Conservation (phyloP, 2,888 invertebrate species). For the Atherix ibis region DNA sequence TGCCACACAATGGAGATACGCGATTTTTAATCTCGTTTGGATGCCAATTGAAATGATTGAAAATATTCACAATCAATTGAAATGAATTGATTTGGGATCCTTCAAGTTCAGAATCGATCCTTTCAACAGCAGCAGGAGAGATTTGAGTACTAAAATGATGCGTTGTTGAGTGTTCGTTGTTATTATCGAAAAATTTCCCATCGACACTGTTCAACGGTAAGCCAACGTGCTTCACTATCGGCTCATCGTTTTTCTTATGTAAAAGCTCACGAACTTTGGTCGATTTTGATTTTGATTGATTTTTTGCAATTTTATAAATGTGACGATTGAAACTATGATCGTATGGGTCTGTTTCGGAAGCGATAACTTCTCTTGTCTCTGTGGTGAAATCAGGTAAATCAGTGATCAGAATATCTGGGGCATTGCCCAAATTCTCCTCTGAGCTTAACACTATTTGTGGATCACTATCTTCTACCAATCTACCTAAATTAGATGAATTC, state of each 20-base stretch:
- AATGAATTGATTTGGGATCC: too few species aligned
- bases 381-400: too few species aligned
- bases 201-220: slow-evolving; percentile 28
- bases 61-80: slow-evolving; percentile 26
- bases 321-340: slow-evolving; percentile 15
- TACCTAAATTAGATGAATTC: too few species aligned
- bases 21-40: slow-evolving; percentile 28
- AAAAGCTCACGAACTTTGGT: slow-evolving; percentile 22
- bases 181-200: slow-evolving; percentile 5
- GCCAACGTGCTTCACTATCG: slow-evolving; percentile 18
- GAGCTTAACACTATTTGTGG: too few species aligned
- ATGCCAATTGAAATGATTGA: slow-evolving; percentile 31
- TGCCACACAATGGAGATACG: slow-evolving; percentile 38
- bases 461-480: too few species aligned
- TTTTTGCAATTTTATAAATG: slow-evolving; percentile 23
- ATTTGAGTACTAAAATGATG: not conserved
- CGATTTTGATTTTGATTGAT: slow-evolving; percentile 20
- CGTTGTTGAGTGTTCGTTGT: slow-evolving; percentile 7
- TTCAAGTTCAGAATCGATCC: too few species aligned
- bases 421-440: slow-evolving; percentile 19
- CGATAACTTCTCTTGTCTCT: too few species aligned
- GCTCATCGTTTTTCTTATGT: slow-evolving; percentile 23
- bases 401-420: not conserved
- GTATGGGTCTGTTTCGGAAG: not conserved
- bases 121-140: slow-evolving; percentile 8